Conservation (phyloP, 1,140 invertebrate species). For the Neodiprion lecontei region DNA sequence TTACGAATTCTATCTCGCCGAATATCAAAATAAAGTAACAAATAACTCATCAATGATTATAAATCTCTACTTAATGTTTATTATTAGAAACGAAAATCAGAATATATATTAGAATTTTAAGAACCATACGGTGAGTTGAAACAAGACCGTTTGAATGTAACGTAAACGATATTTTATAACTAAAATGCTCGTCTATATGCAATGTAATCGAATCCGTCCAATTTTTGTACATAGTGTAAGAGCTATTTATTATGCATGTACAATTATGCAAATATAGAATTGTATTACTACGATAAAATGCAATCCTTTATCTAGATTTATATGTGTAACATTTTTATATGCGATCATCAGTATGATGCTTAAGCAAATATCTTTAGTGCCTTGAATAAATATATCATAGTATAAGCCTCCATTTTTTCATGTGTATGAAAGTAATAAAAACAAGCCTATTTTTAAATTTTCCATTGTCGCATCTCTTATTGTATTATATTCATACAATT, state of each 20-base stretch:
- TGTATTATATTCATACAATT: no score
- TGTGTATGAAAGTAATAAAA: no score
- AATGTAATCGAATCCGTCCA: constrained; percentile 4
- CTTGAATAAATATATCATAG: no score
- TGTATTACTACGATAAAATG: no score
- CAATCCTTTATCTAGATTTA: no score
- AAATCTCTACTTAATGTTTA: not conserved
- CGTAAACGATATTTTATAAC: not conserved
- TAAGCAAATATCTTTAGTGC: no score
- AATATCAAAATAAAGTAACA: not conserved
- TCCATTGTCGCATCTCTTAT: no score
- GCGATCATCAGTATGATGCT: no score
- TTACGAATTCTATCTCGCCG: not conserved
- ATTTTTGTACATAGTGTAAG: constrained; percentile 5
- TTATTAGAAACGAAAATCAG: not conserved
- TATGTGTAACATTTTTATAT: no score
- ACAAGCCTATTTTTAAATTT: no score
- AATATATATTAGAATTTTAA: not conserved
- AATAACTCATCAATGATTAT: not conserved
- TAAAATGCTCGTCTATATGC: not conserved
- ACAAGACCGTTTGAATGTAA: not conserved
- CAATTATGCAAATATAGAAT: no score
- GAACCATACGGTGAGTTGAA: not conserved
- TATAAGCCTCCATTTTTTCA: no score
- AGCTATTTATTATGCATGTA: not conserved